Evolutionary conservation across 2,888 invertebrate species (phyloP), one percentile per base, ranked within the genome.

Genomic region (Amphipyra tragopoginis): DNA sequence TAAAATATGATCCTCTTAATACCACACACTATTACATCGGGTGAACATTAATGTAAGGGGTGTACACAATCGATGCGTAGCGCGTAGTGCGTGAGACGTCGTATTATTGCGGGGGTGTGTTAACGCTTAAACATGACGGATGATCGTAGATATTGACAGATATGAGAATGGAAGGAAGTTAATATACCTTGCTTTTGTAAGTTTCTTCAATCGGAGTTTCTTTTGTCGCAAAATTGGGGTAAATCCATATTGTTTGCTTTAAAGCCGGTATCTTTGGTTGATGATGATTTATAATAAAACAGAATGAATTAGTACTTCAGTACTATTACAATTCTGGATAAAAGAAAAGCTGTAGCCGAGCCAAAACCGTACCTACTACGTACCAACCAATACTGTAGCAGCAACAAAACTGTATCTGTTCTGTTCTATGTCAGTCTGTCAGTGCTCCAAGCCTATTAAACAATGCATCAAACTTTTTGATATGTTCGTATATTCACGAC

Each of bases 41-140:
- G 0, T 39, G 10, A 40, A 44, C 14, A 40, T 40, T 52, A 53
- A 70, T 59, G 36, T 69, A 54, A 56, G 55, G 72, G 67, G 62
- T 42, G 67, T 33, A 47, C 58, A 71, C 57, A 72, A 72, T 62
- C 43, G 62, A 59, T 54, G 51, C 58, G 52, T 62, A 60, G 44
- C 21, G 26, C 53, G 50, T 44, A 21, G 55, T 47, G 57, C 45
- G 62, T 42, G 58, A 51, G 43, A 59, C 29, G 34, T 9, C 62
- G 58, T 42, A 51, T 65, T 67, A 76, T 74, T 65, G 76, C 65
- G 76, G 21, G 77, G 76, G 77, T 67, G 71, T 76, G 74, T 54
- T 52, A 33, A 15, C 44, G 64, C 54, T 67, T 73, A 52, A 60
- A 66, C 21, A 50, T 72, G 72, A 69, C 59, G 42, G 61, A 73